Conservation (phyloP, 2,888 invertebrate genomes). For the Ypsolopha scabrella region DNA sequence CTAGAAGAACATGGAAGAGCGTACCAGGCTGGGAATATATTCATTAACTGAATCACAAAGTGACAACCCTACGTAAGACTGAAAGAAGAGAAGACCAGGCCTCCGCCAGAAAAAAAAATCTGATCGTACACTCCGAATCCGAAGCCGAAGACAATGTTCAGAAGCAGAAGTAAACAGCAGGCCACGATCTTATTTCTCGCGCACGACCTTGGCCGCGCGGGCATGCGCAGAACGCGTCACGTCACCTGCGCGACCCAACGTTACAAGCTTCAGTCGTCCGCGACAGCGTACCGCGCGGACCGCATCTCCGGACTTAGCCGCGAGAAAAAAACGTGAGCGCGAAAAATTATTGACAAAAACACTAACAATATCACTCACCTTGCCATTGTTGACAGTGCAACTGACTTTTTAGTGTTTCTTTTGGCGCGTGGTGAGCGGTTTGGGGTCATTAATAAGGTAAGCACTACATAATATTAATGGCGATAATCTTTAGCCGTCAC, state of each 20-base stretch:
- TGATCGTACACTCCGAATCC: background rate
- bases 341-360: background rate
- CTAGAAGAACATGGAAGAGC: too few species aligned
- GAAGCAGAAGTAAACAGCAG: too few species aligned
- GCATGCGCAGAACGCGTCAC: conserved; percentile 20
- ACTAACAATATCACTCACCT: background rate
- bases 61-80: too few species aligned
- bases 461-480: conserved; percentile 29
- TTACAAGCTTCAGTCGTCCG: too few species aligned
- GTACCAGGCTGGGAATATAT: too few species aligned
- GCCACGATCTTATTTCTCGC: conserved; percentile 15
- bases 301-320: conserved; percentile 6
- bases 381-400: background rate
- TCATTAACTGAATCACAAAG: too few species aligned
- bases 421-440: background rate
- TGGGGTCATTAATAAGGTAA: background rate
- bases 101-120: too few species aligned
- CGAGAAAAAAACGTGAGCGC: conserved; percentile 7
- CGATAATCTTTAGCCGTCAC: conserved; percentile 43
- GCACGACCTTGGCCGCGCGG: conserved; percentile 47
- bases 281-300: conserved; percentile 11
- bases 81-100: too few species aligned
- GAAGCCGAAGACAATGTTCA: too few species aligned
- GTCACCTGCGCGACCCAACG: background rate
- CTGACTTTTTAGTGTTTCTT: background rate